Base-by-base conservation (phyloP, 2,888 invertebrate genomes). In the Platycnemis pennipes region DNA sequence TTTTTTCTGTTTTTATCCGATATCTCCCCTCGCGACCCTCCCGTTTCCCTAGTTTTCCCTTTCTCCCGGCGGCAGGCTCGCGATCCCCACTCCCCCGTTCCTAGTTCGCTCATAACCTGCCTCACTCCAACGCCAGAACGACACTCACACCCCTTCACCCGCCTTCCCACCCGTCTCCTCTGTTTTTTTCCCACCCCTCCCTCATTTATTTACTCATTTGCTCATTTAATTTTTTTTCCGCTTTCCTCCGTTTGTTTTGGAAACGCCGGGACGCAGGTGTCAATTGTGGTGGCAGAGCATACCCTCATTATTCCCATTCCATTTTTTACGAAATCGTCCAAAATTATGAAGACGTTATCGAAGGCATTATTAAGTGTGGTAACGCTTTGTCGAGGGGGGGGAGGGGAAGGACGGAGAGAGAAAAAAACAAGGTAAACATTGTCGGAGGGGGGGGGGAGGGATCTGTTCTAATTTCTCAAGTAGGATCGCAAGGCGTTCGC, bases 301-400 rank as follows among this genome's bases (percentile, higher is more conserved):
- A 91, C 91, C 91, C 91, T 63, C 91, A 91, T 91, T 91, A 91
- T 45, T 91, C 63, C 44, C 91, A 63, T 63, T 91, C n/a, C 87
- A 44, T 45, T 87, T 87, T 91, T 91, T 49, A 49, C 91, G 91
- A 91, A 91, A 91, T 91, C 91, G 91, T 69, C 91, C 44, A 91
- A 91, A 91, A 91, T 89, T 89, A 89, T 89, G 56, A 89, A 56
- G 91, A 91, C 91, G 91, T 63, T 91, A 69, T 91, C 69, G 63
- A 91, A 53, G 63, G 91, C 26, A 91, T 91, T 91, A 91, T 91
- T 77, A 63, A 91, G 91, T 91, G 91, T 91, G 91, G 91, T 53
- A 91, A 91, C 63, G 63, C 44, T 42, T 16, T 8, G 37, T 31
- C 31, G 63, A 63, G 63, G 63, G 22, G 63, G 1, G 77, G 77